Base-by-base conservation (phyloP, 2,797 vertebrate genomes). In the Philypnodon macrostomus region DNA sequence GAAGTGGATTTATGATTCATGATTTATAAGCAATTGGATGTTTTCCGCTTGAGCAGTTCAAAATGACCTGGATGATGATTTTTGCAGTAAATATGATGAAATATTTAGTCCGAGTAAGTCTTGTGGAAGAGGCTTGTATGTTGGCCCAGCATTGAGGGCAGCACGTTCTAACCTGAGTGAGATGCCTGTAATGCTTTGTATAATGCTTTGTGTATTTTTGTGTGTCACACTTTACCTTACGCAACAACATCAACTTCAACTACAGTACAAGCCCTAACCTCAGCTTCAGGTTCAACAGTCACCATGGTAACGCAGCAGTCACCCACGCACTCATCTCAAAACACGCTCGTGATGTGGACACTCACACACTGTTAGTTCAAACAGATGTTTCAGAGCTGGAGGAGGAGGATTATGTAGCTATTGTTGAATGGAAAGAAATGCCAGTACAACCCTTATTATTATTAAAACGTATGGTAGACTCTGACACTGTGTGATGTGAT, bases 301-400 rank as follows among this genome's bases (percentile, higher is more conserved):
- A 37, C 81, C 75, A 84, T 88, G 75, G 86, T 70, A 88, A 87
- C 81, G 67, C 66, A 59, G 73, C 47, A 80, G 49, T 58, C 71
- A 77, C 70, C 70, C 79, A 81, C 79, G 71, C 50, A 47, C 65
- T 52, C 47, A 34, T 42, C 58, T 39, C 30, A 41, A 48, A 53
- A 21, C 53, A 50, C 49, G 9, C 24, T 59, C 71, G n/a, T n/a
- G n/a, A n/a, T 55, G 36, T 53, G 53, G 29, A 44, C 45, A 54
- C 21, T 23, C 26, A 46, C 19, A 48, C 52, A 39, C 47, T 50
- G 29, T 32, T 17, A 32, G 37, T 38, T 55, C 24, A 62, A 65
- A 70, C 73, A 68, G 70, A 63, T 78, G 73, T 75, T 68, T 66
- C 9, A 1, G 55, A 53, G 62, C 58, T 31, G n/a, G 49, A 17